A percentile compares a stretch with the other conserved stretches of the same genome.
Conservation (phyloP, 2,113 vertebrate genomes). For the Paralichthys olivaceus region DNA sequence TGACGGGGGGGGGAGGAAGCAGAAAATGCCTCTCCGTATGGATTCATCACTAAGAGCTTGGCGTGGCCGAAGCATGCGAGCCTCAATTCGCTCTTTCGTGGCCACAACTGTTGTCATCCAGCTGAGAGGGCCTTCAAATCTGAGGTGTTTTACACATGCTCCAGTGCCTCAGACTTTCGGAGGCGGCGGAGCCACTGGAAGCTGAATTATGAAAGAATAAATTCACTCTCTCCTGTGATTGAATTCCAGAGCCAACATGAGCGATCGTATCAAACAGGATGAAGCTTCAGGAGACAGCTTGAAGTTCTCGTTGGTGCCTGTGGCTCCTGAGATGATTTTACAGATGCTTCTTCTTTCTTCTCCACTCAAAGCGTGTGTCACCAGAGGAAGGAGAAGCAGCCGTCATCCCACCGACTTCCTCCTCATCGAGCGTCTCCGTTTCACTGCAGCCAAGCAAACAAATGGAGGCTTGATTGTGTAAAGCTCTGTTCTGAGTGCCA, state of each 20-base stretch:
- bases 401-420: background rate
- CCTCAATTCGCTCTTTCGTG: background rate
- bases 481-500: conserved; percentile 5
- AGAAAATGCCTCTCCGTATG: conserved; percentile 59
- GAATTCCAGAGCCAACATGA: conserved; percentile 7
- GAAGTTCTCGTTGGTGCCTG: conserved; percentile 5
- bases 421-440: background rate
- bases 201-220: conserved; percentile 3
- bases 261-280: conserved; percentile 4
- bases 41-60: conserved; percentile 23
- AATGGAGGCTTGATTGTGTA: background rate
- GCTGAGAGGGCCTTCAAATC: too few relatives aligned
- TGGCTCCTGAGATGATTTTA: background rate
- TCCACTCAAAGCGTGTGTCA: too few relatives aligned
- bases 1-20: conserved; percentile 5
- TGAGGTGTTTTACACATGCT: too few relatives aligned
- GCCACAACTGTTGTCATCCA: conserved; percentile 7
- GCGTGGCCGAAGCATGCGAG: conserved; percentile 10
- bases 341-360: background rate
- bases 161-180: background rate
- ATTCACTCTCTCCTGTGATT: conserved; percentile 8
- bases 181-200: background rate
- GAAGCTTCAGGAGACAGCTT: background rate
- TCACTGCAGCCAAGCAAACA: conserved; percentile 10
- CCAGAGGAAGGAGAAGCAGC: conserved; percentile 1